phyloP scores from a whole-genome alignment of 2,113 vertebrate genomes.

The Petroica traversi region DNA sequence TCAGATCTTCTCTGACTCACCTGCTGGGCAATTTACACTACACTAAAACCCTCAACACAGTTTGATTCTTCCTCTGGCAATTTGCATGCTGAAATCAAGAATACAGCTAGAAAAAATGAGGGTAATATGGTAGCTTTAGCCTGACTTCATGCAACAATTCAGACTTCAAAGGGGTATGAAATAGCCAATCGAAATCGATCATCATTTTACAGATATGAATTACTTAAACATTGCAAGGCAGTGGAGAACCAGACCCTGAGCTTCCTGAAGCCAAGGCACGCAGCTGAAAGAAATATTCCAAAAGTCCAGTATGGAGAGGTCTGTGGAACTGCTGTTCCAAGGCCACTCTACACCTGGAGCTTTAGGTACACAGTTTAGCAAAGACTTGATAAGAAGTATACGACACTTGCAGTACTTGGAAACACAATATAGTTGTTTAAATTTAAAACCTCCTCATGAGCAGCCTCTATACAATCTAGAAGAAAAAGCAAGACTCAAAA shows the following conservation, averaged over 20 bases:
- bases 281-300: slow-evolving; percentile 26
- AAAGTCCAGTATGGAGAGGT: background rate
- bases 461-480: slow-evolving; percentile 51
- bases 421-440: background rate
- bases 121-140: background rate
- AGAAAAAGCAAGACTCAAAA: slow-evolving; percentile 24
- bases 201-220: background rate
- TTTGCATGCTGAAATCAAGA: background rate
- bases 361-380: background rate
- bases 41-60: background rate
- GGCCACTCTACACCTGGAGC: background rate
- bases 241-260: slow-evolving; percentile 44
- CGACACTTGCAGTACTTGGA: slow-evolving; percentile 1
- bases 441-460: background rate
- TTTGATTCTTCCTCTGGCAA: background rate
- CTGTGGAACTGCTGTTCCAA: background rate
- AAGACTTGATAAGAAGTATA: background rate
- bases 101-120: background rate
- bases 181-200: background rate
- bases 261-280: slow-evolving; percentile 22
- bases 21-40: background rate
- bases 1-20: background rate
- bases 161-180: background rate
- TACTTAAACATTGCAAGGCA: slow-evolving; percentile 25
- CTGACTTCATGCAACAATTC: background rate